A percentile compares a stretch with the other conserved stretches of the same genome.
These are phyloP conservation scores for Sardinella longiceps DNA, from an alignment of 2,797 vertebrate genomes.

Conservation along the genomic window DNA sequence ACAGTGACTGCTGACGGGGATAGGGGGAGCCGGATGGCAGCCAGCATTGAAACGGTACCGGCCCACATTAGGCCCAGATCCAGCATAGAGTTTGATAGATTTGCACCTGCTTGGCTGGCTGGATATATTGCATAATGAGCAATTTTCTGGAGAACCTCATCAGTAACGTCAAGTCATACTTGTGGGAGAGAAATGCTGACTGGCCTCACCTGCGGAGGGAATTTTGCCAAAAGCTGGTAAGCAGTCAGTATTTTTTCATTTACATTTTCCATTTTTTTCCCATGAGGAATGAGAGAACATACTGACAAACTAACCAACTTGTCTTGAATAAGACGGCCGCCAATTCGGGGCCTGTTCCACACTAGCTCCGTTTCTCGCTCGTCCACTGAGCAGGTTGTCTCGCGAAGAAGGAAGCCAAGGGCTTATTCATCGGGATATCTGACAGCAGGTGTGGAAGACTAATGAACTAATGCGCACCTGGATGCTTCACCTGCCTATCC, in stretches of 20 bases:
- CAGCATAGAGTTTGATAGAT: not conserved
- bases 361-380: not conserved
- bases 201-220: not conserved
- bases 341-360: not conserved
- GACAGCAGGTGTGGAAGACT: constrained; percentile 56
- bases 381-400: not conserved
- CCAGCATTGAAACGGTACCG: not conserved
- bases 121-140: not conserved
- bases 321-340: not conserved
- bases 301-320: not conserved
- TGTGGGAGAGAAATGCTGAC: constrained; percentile 2
- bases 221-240: not conserved
- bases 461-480: constrained; percentile 57
- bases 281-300: not conserved
- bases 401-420: not conserved
- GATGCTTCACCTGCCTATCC: constrained; percentile 41
- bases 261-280: not conserved
- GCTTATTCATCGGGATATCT: not conserved
- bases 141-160: not conserved
- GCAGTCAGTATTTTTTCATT: not conserved
- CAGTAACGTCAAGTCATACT: not conserved
- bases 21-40: not conserved
- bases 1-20: constrained; percentile 34
- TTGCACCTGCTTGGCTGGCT: not conserved
- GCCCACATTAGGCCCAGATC: not conserved